These are phyloP conservation scores for Pegoplata infirma DNA, from an alignment of 2,888 invertebrate species.

Conservation along the genomic window DNA sequence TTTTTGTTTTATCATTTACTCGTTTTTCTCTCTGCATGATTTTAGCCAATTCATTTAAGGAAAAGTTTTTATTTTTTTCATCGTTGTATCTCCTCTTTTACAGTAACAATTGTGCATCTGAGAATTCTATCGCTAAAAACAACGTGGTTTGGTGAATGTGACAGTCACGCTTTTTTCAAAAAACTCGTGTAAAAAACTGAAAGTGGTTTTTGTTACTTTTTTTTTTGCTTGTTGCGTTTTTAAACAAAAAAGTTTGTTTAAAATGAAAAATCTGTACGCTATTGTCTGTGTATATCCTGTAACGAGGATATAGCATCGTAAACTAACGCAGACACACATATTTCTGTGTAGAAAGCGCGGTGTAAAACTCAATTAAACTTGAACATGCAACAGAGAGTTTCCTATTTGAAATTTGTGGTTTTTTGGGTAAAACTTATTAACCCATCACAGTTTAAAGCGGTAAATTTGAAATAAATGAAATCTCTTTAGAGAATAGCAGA, in stretches of 20 bases:
- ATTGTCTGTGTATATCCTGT: slow-evolving; percentile 8
- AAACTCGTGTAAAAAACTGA: slow-evolving; percentile 19
- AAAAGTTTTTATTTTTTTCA: not conserved
- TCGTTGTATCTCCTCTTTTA: slow-evolving; percentile 5
- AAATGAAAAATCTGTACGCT: slow-evolving; percentile 19
- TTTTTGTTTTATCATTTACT: not conserved
- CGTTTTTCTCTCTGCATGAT: not conserved
- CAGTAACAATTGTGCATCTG: slow-evolving; percentile 9
- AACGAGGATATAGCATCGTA: not conserved
- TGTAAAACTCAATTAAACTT: slow-evolving; percentile 48
- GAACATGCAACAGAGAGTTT: slow-evolving; percentile 48
- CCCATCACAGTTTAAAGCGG: not conserved
- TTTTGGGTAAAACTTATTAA: slow-evolving; percentile 27
- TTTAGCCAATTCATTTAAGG: slow-evolving; percentile 30
- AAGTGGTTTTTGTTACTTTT: slow-evolving; percentile 28
- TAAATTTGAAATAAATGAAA: not conserved
- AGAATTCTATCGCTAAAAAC: not conserved
- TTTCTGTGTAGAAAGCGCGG: too few species aligned
- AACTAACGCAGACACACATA: too few species aligned
- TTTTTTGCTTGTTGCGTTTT: slow-evolving; percentile 3
- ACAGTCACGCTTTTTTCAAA: slow-evolving; percentile 22
- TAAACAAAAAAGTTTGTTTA: not conserved
- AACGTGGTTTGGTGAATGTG: slow-evolving; percentile 23
- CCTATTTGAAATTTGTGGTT: slow-evolving; percentile 27
- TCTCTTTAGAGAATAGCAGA: not conserved